A percentile compares a stretch with the other conserved stretches of the same genome.
phyloP scores from a whole-genome alignment of 2,888 invertebrate genomes.

The Heteromurus nitidus region DNA sequence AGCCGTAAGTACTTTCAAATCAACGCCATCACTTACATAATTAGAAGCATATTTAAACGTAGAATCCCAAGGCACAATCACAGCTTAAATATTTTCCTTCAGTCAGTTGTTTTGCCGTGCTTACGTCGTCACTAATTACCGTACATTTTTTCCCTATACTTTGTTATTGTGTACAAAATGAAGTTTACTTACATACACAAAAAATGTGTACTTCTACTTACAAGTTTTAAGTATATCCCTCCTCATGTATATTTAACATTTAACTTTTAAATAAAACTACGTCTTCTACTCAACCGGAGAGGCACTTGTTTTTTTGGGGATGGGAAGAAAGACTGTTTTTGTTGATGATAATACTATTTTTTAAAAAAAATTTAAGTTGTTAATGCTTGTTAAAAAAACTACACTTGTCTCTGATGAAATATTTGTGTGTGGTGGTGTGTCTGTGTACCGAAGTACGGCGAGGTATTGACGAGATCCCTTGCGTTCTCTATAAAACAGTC shows the following conservation, averaged over 20 bases:
- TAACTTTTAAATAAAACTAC: not conserved
- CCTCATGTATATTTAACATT: not conserved
- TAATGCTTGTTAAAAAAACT: not conserved
- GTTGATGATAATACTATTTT: not conserved
- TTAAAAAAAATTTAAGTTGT: too few species aligned
- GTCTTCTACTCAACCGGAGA: not conserved
- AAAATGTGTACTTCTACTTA: not conserved
- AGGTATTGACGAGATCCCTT: too few species aligned
- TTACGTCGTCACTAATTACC: not conserved
- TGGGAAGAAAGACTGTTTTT: not conserved
- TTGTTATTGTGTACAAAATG: not conserved
- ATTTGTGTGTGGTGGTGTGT: too few species aligned
- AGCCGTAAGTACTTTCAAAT: too few species aligned
- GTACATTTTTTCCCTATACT: not conserved
- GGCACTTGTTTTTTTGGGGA: constrained; percentile 6
- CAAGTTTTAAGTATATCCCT: too few species aligned
- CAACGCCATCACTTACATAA: too few species aligned
- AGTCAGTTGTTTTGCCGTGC: not conserved
- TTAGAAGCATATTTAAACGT: too few species aligned
- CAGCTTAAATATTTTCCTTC: too few species aligned
- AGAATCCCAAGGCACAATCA: too few species aligned
- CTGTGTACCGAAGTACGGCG: too few species aligned
- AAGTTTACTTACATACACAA: not conserved
- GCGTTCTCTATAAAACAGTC: too few species aligned
- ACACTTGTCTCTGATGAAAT: too few species aligned